These are phyloP conservation scores for Peromyscus californicus DNA, from an alignment of 2,113 vertebrate genomes.

Conservation along the genomic window DNA sequence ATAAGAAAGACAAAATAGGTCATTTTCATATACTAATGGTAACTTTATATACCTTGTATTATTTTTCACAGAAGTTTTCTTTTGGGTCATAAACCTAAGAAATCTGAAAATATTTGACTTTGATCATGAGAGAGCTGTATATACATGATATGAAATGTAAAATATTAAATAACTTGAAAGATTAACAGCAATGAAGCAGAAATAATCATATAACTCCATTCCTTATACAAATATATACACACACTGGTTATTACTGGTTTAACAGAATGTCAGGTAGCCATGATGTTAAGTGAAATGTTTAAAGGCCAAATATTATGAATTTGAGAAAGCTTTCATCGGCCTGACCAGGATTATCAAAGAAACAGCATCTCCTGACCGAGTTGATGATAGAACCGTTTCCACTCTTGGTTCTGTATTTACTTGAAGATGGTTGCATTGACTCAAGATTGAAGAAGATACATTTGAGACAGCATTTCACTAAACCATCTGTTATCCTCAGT, in stretches of 20 bases:
- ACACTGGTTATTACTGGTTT: background rate
- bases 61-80: background rate
- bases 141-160: background rate
- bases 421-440: background rate
- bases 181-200: background rate
- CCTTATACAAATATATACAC: background rate
- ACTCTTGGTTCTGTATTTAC: background rate
- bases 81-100: background rate
- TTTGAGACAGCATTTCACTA: background rate
- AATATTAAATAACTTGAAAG: slow-evolving; percentile 43
- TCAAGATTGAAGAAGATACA: background rate
- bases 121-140: background rate
- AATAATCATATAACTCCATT: background rate
- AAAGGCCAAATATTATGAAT: slow-evolving; percentile 17
- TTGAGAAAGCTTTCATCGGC: background rate
- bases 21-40: background rate
- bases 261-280: background rate
- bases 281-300: slow-evolving; percentile 20
- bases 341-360: background rate
- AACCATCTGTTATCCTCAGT: background rate
- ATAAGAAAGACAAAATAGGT: background rate
- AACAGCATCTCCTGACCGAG: background rate
- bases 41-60: background rate
- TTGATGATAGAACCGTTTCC: background rate
- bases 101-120: background rate